Evolutionary conservation across 2,113 vertebrate species (phyloP).

Genomic region (Triplophysa dalaica): DNA sequence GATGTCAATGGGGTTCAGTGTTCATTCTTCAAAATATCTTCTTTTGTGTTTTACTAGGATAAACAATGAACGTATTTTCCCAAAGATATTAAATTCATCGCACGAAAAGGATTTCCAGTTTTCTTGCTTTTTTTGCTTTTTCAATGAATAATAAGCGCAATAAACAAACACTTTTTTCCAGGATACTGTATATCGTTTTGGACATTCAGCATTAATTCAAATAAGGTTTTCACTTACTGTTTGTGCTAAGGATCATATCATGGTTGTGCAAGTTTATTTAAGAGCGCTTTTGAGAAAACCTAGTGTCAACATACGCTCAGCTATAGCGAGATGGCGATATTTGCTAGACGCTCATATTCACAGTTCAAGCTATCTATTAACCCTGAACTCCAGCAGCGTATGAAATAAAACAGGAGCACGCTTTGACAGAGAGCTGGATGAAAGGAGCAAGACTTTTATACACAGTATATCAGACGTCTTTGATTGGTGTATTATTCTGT

Average conservation of each 20-base stretch:
- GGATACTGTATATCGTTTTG: background rate
- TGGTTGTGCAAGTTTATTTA: slow-evolving; percentile 22
- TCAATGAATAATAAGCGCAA: too few relatives aligned
- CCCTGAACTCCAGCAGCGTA: slow-evolving; percentile 53
- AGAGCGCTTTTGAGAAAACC: slow-evolving; percentile 10
- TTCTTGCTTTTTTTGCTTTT: too few relatives aligned
- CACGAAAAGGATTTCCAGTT: too few relatives aligned
- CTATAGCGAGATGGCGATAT: background rate
- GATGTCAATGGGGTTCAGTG: too few relatives aligned
- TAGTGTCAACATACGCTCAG: background rate
- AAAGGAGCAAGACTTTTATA: slow-evolving; percentile 59
- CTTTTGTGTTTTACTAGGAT: too few relatives aligned
- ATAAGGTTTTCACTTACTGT: background rate
- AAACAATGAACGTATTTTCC: too few relatives aligned
- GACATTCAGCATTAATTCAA: background rate
- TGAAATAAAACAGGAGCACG: slow-evolving; percentile 58
- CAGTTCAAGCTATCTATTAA: slow-evolving; percentile 44
- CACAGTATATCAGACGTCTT: slow-evolving; percentile 67
- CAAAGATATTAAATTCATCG: too few relatives aligned
- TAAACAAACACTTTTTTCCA: background rate
- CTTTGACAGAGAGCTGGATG: slow-evolving; percentile 60
- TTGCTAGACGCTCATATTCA: slow-evolving; percentile 25
- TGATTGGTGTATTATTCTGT: slow-evolving; percentile 65
- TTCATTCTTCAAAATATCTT: too few relatives aligned
- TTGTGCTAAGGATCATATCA: background rate